Evolutionary conservation across 2,113 vertebrate species (phyloP).

Genomic region (Clarias macrocephalus): DNA sequence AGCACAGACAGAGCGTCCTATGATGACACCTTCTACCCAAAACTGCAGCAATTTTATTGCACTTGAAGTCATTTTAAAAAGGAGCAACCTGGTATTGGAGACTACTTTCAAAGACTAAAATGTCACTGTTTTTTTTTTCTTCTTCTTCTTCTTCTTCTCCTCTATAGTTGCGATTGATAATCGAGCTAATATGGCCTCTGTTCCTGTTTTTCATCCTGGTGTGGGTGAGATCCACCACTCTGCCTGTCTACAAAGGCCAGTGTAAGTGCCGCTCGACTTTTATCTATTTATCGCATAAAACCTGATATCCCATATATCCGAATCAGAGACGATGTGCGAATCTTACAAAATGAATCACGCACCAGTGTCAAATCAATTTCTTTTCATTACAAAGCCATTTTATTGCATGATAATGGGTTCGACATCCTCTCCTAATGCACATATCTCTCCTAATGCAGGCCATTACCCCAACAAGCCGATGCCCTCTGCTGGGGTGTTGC

Average conservation of each 20-base stretch:
- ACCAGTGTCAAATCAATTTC: not conserved
- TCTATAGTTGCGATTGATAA: conserved; percentile 83
- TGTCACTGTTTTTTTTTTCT: not conserved
- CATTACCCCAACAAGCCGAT: conserved; percentile 98
- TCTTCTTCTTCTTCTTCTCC: conserved; percentile 12
- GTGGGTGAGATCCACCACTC: conserved; percentile 84
- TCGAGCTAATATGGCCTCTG: conserved; percentile 92
- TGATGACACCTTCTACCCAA: not conserved
- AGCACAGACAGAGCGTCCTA: not conserved
- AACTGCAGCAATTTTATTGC: conserved; percentile 12
- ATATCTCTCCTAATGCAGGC: conserved; percentile 67
- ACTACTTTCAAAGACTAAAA: conserved; percentile 9
- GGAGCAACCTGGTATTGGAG: not conserved
- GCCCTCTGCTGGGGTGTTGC: conserved; percentile 93
- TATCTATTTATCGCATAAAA: not conserved
- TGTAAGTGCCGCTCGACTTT: conserved; percentile 81
- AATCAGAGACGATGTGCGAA: not conserved
- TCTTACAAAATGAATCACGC: not conserved
- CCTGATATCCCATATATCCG: not conserved
- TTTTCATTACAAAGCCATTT: not conserved
- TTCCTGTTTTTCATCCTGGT: conserved; percentile 96
- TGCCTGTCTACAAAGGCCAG: conserved; percentile 85
- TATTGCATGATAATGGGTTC: not conserved
- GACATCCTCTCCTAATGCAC: not conserved
- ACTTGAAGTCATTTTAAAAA: conserved; percentile 12